Percentiles rank a stretch among this genome's conserved stretches.
These are phyloP conservation scores for Apantesis nais DNA, from an alignment of 2,888 invertebrate genomes.

Conservation along the genomic window DNA sequence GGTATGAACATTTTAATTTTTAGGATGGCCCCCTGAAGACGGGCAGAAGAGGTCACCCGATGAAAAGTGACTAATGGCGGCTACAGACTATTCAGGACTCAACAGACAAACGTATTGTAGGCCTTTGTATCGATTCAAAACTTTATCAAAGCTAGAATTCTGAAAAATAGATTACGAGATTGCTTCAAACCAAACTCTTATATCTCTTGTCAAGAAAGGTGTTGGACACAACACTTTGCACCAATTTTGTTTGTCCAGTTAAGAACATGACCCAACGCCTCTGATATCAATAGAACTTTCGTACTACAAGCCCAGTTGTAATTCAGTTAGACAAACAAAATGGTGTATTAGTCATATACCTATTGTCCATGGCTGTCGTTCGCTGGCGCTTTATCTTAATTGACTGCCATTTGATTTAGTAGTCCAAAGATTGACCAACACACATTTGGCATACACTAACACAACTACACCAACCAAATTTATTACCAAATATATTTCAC, in stretches of 20 bases:
- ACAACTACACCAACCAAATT: constrained; percentile 45
- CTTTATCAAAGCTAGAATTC: background rate
- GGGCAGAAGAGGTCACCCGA: no score
- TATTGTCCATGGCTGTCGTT: constrained; percentile 80
- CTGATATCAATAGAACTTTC: constrained; percentile 58
- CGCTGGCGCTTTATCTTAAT: constrained; percentile 81
- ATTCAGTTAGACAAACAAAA: constrained; percentile 80
- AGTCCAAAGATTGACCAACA: constrained; percentile 62
- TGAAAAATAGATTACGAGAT: background rate
- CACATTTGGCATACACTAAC: constrained; percentile 48
- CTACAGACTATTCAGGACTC: background rate
- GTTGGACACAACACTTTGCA: background rate
- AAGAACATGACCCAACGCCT: constrained; percentile 31
- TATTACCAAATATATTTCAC: constrained; percentile 43
- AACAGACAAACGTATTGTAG: background rate
- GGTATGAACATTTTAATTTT: background rate
- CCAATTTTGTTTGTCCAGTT: constrained; percentile 7
- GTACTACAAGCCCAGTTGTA: constrained; percentile 64
- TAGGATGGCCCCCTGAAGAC: no score
- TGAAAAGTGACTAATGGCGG: no score
- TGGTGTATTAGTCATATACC: constrained; percentile 78
- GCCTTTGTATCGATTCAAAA: background rate
- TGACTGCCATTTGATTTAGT: constrained; percentile 84
- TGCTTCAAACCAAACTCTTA: background rate
- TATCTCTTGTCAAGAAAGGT: background rate